These are phyloP conservation scores for Subacronicta megacephala DNA, from an alignment of 2,888 invertebrate genomes.

Conservation along the genomic window DNA sequence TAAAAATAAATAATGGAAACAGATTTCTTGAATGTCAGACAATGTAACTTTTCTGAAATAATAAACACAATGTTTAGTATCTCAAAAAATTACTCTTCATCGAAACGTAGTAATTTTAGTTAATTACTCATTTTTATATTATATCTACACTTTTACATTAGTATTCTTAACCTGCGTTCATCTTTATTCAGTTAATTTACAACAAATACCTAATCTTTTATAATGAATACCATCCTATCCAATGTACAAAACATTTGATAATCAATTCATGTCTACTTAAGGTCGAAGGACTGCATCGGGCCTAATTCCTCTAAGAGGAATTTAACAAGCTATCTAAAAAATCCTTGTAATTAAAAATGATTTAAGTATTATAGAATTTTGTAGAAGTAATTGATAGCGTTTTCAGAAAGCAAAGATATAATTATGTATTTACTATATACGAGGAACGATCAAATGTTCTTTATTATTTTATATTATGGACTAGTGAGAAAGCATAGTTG, in stretches of 20 bases:
- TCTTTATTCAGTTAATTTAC: too few relatives aligned
- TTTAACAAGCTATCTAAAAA: not conserved
- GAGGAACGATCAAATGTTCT: slow-evolving; percentile 62
- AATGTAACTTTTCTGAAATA: not conserved
- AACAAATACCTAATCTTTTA: too few relatives aligned
- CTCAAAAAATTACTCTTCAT: too few relatives aligned
- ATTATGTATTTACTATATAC: slow-evolving; percentile 44
- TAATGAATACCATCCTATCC: too few relatives aligned
- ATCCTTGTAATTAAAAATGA: not conserved
- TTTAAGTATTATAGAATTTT: slow-evolving; percentile 29
- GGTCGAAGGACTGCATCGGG: not conserved
- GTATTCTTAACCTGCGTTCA: too few relatives aligned
- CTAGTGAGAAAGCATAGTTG: not conserved
- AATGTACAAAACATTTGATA: not conserved
- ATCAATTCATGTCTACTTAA: not conserved
- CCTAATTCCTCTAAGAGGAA: not conserved
- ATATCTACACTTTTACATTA: too few relatives aligned
- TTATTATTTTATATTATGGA: not conserved
- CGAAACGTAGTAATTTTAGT: too few relatives aligned
- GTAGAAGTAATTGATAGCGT: slow-evolving; percentile 27
- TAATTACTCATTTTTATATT: too few relatives aligned
- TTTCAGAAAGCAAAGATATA: slow-evolving; percentile 48
- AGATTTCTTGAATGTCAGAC: not conserved
- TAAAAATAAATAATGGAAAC: not conserved
- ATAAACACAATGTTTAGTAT: not conserved